Evolutionary conservation across 2,113 vertebrate genomes (phyloP).

Genomic region (Malurus cyaneus): DNA sequence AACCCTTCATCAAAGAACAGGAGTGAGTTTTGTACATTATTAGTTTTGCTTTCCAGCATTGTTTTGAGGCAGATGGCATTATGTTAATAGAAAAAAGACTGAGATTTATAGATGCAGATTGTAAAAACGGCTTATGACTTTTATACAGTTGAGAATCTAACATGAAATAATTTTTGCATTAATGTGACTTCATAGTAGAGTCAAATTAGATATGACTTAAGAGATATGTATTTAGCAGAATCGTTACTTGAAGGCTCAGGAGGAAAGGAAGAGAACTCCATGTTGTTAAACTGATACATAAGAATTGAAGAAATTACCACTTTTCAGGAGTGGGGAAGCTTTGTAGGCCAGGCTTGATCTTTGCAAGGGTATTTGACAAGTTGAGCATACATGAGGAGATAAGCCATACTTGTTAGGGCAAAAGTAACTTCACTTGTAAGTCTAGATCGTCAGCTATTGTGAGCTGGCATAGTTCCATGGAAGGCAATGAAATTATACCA

Average conservation of each 20-base stretch:
- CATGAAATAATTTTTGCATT: neutral
- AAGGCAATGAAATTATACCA: conserved; percentile 27
- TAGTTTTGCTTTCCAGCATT: neutral
- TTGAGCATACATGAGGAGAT: neutral
- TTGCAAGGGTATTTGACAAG: neutral
- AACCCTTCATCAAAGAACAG: neutral
- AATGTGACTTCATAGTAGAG: neutral
- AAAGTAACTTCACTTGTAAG: conserved; percentile 21
- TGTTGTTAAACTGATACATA: neutral
- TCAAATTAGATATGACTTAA: neutral
- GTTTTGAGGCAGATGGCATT: neutral
- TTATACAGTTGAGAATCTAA: neutral
- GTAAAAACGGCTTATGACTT: neutral
- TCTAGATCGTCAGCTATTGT: neutral
- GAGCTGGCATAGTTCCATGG: neutral
- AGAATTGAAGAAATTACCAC: neutral
- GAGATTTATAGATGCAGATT: neutral
- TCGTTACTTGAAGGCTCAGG: neutral
- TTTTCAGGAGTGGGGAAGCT: neutral
- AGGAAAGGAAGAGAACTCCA: neutral
- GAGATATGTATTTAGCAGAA: neutral
- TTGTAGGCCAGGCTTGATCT: neutral
- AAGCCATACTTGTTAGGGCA: neutral
- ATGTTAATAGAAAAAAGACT: neutral
- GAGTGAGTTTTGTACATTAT: neutral